Evolutionary conservation across 2,888 invertebrate genomes (phyloP).

Genomic region (Dysmachus trigonus): DNA sequence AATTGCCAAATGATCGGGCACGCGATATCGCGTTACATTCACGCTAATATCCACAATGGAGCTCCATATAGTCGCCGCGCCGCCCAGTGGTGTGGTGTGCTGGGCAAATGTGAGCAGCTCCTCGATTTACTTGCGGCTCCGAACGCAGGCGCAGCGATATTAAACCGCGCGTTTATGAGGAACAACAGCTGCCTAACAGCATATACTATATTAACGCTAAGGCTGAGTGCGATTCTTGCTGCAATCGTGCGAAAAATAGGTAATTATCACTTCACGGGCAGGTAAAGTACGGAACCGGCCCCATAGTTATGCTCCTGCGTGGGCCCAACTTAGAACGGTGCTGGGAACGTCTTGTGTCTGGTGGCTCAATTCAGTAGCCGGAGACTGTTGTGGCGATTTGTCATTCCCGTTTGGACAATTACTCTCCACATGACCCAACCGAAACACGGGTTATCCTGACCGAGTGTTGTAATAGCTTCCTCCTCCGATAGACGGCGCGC

Average conservation of each 20-base stretch:
- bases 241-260: conserved; percentile 8
- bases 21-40: conserved; percentile 33
- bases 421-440: neutral
- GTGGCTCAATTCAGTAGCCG: conserved; percentile 23
- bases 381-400: neutral
- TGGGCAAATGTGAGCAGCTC: neutral
- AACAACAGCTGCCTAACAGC: neutral
- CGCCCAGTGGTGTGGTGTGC: neutral
- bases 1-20: conserved; percentile 30
- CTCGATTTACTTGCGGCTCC: neutral
- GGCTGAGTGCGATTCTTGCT: neutral
- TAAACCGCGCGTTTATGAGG: neutral
- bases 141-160: neutral
- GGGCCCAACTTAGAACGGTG: neutral
- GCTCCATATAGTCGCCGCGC: neutral
- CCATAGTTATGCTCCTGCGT: neutral
- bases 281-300: neutral
- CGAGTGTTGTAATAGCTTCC: neutral
- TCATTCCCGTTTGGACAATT: neutral
- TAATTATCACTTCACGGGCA: conserved; percentile 1
- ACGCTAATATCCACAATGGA: neutral
- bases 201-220: neutral
- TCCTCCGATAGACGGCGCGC: conserved; percentile 12
- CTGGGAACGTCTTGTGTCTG: neutral
- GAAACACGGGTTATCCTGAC: conserved; percentile 8